A percentile compares a stretch with the other conserved stretches of the same genome.
These are phyloP conservation scores for Isaurus tuberculatus DNA, from an alignment of 92 coral and sea anemone species.

Conservation along the genomic window DNA sequence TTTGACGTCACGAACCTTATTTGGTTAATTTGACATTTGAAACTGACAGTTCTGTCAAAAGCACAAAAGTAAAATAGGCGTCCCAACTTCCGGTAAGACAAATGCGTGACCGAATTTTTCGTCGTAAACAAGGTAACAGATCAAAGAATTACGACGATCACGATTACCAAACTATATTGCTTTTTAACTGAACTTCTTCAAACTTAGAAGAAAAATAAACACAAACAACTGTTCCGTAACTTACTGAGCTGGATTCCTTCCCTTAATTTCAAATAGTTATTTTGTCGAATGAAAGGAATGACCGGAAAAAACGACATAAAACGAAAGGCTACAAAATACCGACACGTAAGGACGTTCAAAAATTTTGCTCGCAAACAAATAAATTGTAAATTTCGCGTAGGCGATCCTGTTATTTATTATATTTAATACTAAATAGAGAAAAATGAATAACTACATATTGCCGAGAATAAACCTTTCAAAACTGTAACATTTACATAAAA, in stretches of 20 bases:
- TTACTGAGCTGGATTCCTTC: neutral
- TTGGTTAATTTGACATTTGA: constrained; percentile 78
- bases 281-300: neutral
- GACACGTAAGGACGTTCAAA: constrained; percentile 32
- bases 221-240: neutral
- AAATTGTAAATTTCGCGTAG: neutral
- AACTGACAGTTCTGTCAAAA: constrained; percentile 58
- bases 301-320: constrained; percentile 40
- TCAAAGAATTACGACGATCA: neutral
- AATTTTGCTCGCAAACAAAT: neutral
- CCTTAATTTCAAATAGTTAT: neutral
- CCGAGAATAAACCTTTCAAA: neutral
- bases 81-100: constrained; percentile 63
- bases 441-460: neutral
- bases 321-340: constrained; percentile 6
- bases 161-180: neutral
- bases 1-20: constrained; percentile 91
- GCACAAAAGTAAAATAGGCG: constrained; percentile 42
- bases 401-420: neutral
- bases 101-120: constrained; percentile 10
- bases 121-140: constrained; percentile 4
- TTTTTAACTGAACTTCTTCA: neutral
- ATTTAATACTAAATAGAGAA: neutral
- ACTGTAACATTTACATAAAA: too few relatives aligned
- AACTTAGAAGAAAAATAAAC: neutral